Conservation (phyloP, 2,113 vertebrate genomes). For the Bubo bubo region DNA sequence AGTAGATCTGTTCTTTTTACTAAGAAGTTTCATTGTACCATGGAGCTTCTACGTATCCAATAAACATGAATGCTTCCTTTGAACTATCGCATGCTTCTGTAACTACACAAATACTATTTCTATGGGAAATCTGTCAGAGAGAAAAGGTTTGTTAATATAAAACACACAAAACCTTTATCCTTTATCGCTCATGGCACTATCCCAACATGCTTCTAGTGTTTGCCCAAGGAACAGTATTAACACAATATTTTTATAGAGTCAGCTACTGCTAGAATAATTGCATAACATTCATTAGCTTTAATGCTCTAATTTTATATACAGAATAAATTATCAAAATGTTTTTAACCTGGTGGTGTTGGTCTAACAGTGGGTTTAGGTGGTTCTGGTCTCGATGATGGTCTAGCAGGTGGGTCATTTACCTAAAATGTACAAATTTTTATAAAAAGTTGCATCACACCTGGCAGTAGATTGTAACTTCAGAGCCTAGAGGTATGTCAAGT, state of each 20-base stretch:
- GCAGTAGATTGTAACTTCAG: neutral
- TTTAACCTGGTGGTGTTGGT: conserved; percentile 52
- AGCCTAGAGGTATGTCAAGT: neutral
- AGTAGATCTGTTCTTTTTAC: neutral
- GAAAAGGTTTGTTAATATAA: neutral
- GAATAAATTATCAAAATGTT: neutral
- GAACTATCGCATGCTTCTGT: neutral
- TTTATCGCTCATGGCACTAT: neutral
- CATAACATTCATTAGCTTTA: neutral
- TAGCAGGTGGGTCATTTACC: conserved; percentile 64
- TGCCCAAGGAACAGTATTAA: neutral
- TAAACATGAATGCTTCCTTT: neutral
- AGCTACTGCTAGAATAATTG: neutral
- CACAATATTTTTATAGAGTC: neutral
- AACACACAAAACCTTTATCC: neutral
- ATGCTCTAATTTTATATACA: neutral
- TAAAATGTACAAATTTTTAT: neutral
- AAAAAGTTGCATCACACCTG: neutral
- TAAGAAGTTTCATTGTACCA: neutral
- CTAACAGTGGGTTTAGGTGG: conserved; percentile 1
- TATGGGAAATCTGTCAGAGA: neutral
- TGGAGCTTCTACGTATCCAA: neutral
- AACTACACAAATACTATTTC: neutral
- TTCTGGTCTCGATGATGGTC: conserved; percentile 43
- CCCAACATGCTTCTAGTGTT: neutral